Percentiles rank a stretch among this genome's conserved stretches.
These are phyloP conservation scores for Caerostris extrusa DNA, from an alignment of 1,140 invertebrate species.

Conservation along the genomic window DNA sequence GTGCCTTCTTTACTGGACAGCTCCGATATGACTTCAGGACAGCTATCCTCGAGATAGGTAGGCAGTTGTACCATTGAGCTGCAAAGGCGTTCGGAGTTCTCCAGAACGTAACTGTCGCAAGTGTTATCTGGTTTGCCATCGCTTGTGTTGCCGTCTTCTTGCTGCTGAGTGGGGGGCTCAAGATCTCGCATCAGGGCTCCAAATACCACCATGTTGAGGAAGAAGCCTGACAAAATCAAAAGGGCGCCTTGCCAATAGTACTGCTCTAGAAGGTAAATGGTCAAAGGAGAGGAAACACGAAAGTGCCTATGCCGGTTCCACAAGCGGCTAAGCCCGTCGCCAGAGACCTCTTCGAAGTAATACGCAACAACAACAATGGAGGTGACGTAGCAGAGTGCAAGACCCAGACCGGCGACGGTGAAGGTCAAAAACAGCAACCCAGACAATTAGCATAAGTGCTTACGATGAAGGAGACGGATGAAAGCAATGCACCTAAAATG, in stretches of 20 bases:
- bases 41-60: conserved; percentile 85
- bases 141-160: conserved; percentile 24
- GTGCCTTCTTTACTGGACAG: conserved; percentile 78
- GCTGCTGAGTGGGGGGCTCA: conserved; percentile 80
- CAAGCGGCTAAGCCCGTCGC: conserved; percentile 96
- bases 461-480: conserved; percentile 89
- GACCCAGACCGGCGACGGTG: conserved; percentile 82
- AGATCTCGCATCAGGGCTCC: conserved; percentile 92
- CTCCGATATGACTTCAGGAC: conserved; percentile 77
- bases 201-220: conserved; percentile 93
- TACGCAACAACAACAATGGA: conserved; percentile 97
- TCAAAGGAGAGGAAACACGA: conserved; percentile 94
- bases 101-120: conserved; percentile 46
- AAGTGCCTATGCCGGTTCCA: conserved; percentile 91
- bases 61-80: conserved; percentile 91
- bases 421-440: conserved; percentile 82
- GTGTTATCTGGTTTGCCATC: conserved; percentile 37
- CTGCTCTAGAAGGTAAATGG: conserved; percentile 87
- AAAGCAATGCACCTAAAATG: conserved; percentile 88
- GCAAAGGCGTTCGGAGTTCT: conserved; percentile 84
- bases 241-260: conserved; percentile 95
- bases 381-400: conserved; percentile 86
- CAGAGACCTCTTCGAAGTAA: conserved; percentile 95
- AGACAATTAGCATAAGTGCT: conserved; percentile 85
- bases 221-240: conserved; percentile 90